Evolutionary conservation across 1,140 invertebrate genomes (phyloP), one percentile per base, ranked within the genome.

Genomic region (Brevipalpus yothersi): DNA sequence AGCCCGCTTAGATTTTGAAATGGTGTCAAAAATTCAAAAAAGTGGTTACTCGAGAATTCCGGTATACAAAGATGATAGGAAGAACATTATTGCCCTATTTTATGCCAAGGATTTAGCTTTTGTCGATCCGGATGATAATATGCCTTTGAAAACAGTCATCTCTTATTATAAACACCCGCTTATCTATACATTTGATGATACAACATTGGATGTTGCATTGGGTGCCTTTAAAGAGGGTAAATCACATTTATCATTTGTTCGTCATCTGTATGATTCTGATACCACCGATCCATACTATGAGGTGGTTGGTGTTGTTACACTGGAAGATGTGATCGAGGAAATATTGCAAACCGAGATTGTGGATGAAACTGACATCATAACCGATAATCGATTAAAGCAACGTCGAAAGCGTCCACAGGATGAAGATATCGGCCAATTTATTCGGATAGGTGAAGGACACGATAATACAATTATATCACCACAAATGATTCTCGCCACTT

Each of bases 101-200:
- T 94, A 94, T 71, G 92, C 92, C 60, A 97, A 96, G 74, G 93
- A 98, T 74, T 75, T 98, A 64, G 90, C 92, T 4, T 86, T 98
- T 67, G 82, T 97, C 56, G 94, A 98, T 76, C 90, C 93, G 0
- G 90, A 95, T 72, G 92, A 97, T 70, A 89, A 88, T 69, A 93
- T 86, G 15, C 87, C 88, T 9, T 73, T 98, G 45, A 83, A 83
- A 68, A 93, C 89, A 0, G 76, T 97, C 3, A 90, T 86, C 69
- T 83, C 90, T 71, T 97, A 93, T 74, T 95, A 98, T 73, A 87
- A 95, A 71, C 94, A 96, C 74, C 81, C 83, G 0, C 85, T 90
- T 67, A 85, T 90, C 69, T 94, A 89, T 72, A 85, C 96, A 13
- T 93, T 93, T 70, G 86, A 93, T 68, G 91, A 97, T 70, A 82